A percentile compares a stretch with the other conserved stretches of the same genome.
Conservation (phyloP, 2,797 vertebrate genomes). For the Sphenodon punctatus region DNA sequence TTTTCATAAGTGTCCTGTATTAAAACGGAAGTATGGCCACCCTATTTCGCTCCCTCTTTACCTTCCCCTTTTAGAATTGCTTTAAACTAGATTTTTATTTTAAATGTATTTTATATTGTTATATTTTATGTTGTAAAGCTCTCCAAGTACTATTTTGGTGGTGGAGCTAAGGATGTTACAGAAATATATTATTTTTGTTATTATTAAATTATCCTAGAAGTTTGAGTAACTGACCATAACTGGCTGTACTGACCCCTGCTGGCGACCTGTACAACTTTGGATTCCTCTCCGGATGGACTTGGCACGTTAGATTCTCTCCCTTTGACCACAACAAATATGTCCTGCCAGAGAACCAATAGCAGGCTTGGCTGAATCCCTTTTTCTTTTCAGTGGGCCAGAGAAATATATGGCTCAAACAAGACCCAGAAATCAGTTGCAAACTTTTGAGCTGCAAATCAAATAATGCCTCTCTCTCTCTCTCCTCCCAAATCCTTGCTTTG, state of each 20-base stretch:
- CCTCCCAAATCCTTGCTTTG: not conserved
- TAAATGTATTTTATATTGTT: too few relatives aligned
- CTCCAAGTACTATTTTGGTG: too few relatives aligned
- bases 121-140: too few relatives aligned
- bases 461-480: too few relatives aligned
- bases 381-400: not conserved
- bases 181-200: too few relatives aligned
- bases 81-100: too few relatives aligned
- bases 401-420: rapidly evolving
- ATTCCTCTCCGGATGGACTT: not conserved
- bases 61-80: too few relatives aligned
- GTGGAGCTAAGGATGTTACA: too few relatives aligned
- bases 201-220: not conserved
- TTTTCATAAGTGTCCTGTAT: too few relatives aligned
- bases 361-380: not conserved
- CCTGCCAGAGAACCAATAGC: not conserved
- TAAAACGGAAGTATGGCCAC: too few relatives aligned
- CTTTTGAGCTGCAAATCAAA: not conserved
- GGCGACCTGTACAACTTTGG: not conserved
- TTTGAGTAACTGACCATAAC: not conserved
- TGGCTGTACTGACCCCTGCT: constrained; percentile 1
- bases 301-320: too few relatives aligned
- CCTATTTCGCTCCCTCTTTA: too few relatives aligned
- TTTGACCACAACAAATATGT: not conserved
- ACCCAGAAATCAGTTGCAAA: not conserved